A percentile compares a stretch with the other conserved stretches of the same genome.
phyloP scores from a whole-genome alignment of 2,113 vertebrate species.

The Microtus oregoni region DNA sequence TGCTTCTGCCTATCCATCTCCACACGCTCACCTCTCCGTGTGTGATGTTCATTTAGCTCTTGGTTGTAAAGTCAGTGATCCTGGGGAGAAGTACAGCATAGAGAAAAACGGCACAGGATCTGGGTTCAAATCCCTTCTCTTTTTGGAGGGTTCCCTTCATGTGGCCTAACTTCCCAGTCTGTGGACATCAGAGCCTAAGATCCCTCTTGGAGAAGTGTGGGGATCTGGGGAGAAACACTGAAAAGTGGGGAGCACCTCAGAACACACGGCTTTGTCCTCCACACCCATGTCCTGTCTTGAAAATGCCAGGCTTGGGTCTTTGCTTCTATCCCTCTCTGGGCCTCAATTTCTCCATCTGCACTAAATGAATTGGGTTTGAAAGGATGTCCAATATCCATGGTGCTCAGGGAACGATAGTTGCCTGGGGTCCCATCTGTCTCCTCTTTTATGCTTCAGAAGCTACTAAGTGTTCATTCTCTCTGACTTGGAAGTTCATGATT shows the following conservation, averaged over 20 bases:
- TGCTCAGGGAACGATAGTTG: neutral
- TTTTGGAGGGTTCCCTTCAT: too few relatives aligned
- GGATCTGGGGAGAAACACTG: too few relatives aligned
- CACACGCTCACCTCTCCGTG: rapidly evolving
- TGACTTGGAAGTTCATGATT: slow-evolving; percentile 8
- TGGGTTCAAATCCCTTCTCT: neutral
- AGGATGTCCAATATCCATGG: neutral
- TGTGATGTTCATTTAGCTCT: neutral
- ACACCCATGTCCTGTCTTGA: neutral
- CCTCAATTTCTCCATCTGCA: neutral
- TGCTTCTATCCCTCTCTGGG: neutral
- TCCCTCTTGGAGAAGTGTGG: neutral
- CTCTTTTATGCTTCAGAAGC: neutral
- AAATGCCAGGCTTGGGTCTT: neutral
- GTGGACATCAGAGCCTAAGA: neutral
- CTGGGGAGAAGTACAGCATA: neutral
- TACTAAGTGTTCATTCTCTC: neutral
- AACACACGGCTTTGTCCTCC: neutral
- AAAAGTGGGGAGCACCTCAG: neutral
- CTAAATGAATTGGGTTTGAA: neutral
- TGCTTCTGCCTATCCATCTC: neutral
- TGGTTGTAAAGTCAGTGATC: neutral
- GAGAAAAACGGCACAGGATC: rapidly evolving
- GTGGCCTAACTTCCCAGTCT: too few relatives aligned
- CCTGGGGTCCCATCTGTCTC: neutral